Base-by-base conservation (phyloP, 2,113 vertebrate species). In the Strix uralensis region DNA sequence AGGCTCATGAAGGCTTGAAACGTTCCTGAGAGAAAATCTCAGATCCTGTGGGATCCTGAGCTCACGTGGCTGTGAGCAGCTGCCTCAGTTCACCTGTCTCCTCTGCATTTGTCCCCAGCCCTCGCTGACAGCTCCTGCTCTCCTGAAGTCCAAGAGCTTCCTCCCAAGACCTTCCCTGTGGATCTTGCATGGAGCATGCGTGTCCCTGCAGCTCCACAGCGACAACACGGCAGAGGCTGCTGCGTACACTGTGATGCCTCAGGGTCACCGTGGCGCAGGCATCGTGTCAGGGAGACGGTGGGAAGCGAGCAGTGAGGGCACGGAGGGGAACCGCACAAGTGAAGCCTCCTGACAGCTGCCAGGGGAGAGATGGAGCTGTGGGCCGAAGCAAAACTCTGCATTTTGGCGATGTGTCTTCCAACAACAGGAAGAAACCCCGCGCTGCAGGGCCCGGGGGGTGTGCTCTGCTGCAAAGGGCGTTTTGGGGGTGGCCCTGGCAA, bases 281-380 rank as follows among this genome's bases (percentile, higher is more conserved):
- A 0, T 22, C 1, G 11, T 2, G 27, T 54, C 2, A 3, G 7
- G 40, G 15, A 74, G 19, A 7, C 0, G 0, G 55, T 27, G 47
- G 34, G 36, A 38, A 21, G 15, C 3, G 0, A 74, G 19, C 4
- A 8, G 49, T 2, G 8, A 10, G 10, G 34, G 8, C 2, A 5
- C 0, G 0, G 40, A 58, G 9, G 11, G 22, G 21, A 74, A n/a
- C 34, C 1, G 1, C n/a, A 6, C 7, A 3, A 7, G 10, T 0
- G 44, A 44, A 44, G 13, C n/a, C 27, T 51, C 6, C 10, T 4
- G 27, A 16, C 38, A 52, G 49, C 49, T 29, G 49, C 44, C 3
- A 0, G 15, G 26, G 36, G 5, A 46, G 27, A 26, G 38, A 19
- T 27, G 23, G 47, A 75, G 27, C 54, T 13, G 65, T 0, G 3